A percentile compares a stretch with the other conserved stretches of the same genome.
phyloP scores from a whole-genome alignment of 1,140 invertebrate genomes.

The Neodiprion virginianus region DNA sequence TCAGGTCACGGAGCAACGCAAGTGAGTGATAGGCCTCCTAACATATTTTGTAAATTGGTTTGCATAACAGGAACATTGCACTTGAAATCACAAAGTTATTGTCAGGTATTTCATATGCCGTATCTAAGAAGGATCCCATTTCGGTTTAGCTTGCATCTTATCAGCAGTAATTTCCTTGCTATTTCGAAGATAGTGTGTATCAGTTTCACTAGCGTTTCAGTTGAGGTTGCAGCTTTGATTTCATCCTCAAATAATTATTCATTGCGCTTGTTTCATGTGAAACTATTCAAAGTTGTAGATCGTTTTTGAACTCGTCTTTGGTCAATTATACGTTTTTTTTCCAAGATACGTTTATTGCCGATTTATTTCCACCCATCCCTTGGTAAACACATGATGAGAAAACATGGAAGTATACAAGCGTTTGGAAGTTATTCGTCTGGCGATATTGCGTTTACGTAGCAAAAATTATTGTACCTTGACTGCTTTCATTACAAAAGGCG shows the following conservation, averaged over 20 bases:
- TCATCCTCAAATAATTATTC: no score
- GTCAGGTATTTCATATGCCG: no score
- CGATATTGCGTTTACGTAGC: slow-evolving; percentile 40
- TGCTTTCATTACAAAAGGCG: slow-evolving; percentile 58
- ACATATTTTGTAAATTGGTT: not conserved
- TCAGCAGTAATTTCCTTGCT: not conserved
- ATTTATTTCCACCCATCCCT: slow-evolving; percentile 36
- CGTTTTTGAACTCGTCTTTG: no score
- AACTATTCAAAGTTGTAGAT: no score
- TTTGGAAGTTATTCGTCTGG: slow-evolving; percentile 25
- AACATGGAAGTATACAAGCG: slow-evolving; percentile 5
- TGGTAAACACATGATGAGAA: slow-evolving; percentile 14
- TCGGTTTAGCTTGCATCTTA: not conserved
- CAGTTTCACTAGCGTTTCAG: no score
- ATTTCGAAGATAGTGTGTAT: no score
- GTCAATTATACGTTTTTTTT: slow-evolving; percentile 1
- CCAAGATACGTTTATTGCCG: slow-evolving; percentile 4
- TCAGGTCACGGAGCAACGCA: not conserved
- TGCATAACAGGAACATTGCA: not conserved
- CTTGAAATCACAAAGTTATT: not conserved
- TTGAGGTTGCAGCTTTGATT: no score
- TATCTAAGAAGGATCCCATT: not conserved
- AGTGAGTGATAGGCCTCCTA: not conserved
- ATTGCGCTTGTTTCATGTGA: no score
- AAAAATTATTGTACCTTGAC: slow-evolving; percentile 57